phyloP scores from a whole-genome alignment of 2,797 vertebrate species.

The Discoglossus pictus region DNA sequence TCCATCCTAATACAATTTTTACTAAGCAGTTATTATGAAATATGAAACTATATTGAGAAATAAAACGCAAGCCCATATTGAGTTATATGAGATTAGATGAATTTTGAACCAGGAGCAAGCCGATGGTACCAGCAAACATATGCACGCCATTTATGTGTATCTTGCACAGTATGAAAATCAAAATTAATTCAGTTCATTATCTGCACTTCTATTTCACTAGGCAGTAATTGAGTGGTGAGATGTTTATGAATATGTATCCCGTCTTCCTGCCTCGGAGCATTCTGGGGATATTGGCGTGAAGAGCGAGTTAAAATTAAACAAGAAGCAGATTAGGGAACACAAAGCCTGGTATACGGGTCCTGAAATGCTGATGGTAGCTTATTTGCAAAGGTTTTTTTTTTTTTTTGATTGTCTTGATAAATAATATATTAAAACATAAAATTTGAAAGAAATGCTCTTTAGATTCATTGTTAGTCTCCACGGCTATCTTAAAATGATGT shows the following conservation, averaged over 20 bases:
- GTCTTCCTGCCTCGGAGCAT: slow-evolving; percentile 53
- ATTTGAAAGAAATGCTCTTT: slow-evolving; percentile 1
- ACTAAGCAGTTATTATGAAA: neutral
- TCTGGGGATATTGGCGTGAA: slow-evolving; percentile 44
- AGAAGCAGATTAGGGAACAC: slow-evolving; percentile 44
- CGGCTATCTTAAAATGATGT: slow-evolving; percentile 57
- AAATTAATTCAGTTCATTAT: slow-evolving; percentile 68
- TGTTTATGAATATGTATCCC: slow-evolving; percentile 70
- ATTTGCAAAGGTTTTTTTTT: slow-evolving; percentile 27
- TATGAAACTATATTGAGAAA: neutral
- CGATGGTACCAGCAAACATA: slow-evolving; percentile 48
- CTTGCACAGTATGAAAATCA: slow-evolving; percentile 62
- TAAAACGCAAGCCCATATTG: slow-evolving; percentile 8
- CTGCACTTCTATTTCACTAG: slow-evolving; percentile 57
- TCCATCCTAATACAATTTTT: no score
- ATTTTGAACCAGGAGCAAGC: slow-evolving; percentile 3
- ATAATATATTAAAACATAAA: slow-evolving; percentile 33
- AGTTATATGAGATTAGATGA: slow-evolving; percentile 14
- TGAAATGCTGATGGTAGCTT: slow-evolving; percentile 39
- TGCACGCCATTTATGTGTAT: slow-evolving; percentile 52
- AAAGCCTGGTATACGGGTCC: slow-evolving; percentile 7
- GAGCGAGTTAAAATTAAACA: slow-evolving; percentile 47
- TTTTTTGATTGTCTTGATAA: slow-evolving; percentile 27
- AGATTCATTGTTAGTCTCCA: slow-evolving; percentile 12
- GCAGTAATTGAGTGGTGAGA: slow-evolving; percentile 68